These are phyloP conservation scores for Sisor rabdophorus DNA, from an alignment of 2,113 vertebrate genomes.

Conservation along the genomic window DNA sequence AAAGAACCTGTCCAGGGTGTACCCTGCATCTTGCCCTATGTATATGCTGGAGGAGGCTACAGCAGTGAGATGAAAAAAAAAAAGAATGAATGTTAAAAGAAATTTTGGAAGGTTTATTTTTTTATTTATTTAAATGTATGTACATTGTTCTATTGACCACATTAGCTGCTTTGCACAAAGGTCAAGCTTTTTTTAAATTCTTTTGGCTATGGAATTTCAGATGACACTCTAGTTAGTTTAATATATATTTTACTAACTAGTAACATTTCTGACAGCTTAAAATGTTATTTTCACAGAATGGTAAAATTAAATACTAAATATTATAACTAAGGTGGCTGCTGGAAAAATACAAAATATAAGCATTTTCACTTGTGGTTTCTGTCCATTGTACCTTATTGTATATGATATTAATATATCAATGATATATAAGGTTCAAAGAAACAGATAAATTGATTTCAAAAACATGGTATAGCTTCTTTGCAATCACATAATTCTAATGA, in stretches of 20 bases:
- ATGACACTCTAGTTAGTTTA: not conserved
- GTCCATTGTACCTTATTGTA: not conserved
- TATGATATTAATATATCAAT: too few species aligned
- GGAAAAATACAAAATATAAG: not conserved
- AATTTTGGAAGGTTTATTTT: too few species aligned
- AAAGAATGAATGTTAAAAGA: too few species aligned
- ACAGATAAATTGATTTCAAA: not conserved
- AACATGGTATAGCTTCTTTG: not conserved
- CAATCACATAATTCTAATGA: too few species aligned
- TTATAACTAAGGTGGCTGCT: not conserved
- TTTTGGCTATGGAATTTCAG: not conserved
- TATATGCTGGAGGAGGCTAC: too few species aligned
- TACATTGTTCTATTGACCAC: not conserved
- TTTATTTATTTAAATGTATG: not conserved
- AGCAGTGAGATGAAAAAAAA: too few species aligned
- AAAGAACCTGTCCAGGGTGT: too few species aligned
- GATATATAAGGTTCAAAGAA: not conserved
- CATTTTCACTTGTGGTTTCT: not conserved
- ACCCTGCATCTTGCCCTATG: too few species aligned
- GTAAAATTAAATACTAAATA: not conserved
- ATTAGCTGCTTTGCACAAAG: not conserved
- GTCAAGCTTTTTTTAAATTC: not conserved
- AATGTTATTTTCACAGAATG: not conserved
- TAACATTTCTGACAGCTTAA: not conserved
- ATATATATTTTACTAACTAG: not conserved